Evolutionary conservation across 1,140 invertebrate species (phyloP), one percentile per base, ranked within the genome.

Genomic region (Anastatus disparis): DNA sequence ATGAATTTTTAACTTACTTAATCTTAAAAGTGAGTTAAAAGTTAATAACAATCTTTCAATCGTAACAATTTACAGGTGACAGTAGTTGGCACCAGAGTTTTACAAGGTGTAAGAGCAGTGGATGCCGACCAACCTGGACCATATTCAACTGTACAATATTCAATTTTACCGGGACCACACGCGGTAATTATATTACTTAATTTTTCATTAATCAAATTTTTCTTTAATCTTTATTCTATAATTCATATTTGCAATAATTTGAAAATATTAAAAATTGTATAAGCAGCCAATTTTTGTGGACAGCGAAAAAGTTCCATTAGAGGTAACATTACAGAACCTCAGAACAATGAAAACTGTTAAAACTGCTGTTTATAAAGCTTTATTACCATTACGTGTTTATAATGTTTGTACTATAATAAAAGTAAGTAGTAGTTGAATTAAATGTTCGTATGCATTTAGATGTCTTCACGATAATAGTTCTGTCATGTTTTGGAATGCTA

Each of bases 81-180:
- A 1, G 92, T 94, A 1, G 88, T 92, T 0, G 94, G 94, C 1
- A 92, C 93, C 0, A 88, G 93, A 74, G 92, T 95, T 42, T 83
- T 94, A 9, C 90, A 92, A 80, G 92, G 91, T 17, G 92, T 94
- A 13, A 87, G 90, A 74, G 95, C 95, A 1, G 83, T 90, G 31
- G 95, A 97, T 85, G 90, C 90, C 61, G 95, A 97, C 87, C 95
- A 96, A 82, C 92, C 92, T 24, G 95, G 95, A 15, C 93, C 94
- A 17, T 95, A 93, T 85, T 95, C 94, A 13, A 96, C 93, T 1
- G 91, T 97, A 17, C 92, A 94, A 77, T 97, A 97, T 82, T 89
- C 91, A 53, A 91, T 96, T 52, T 86, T 93, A 52, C 89, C 92
- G 0, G 94, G 93, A 63, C 90, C 90, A 0, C 89, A 93, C 85